Conservation (phyloP, 92 coral and sea anemone species). For the Pocillopora grandis region DNA sequence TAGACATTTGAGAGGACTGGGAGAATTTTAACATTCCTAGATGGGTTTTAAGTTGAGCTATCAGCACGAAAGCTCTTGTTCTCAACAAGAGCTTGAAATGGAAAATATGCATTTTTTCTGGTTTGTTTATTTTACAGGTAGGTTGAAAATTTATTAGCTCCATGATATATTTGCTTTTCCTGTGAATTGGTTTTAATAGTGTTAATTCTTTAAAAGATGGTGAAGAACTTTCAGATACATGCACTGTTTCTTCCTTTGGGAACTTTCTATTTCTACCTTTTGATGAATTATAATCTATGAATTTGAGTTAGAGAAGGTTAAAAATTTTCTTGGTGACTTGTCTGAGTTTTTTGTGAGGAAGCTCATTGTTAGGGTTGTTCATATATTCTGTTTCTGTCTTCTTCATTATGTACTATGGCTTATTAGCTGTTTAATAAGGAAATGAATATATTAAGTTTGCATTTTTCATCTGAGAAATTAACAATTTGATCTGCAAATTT, state of each 20-base stretch:
- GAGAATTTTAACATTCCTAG: neutral
- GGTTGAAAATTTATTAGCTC: neutral
- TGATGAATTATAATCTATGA: too few relatives aligned
- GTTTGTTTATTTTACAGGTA: constrained; percentile 56
- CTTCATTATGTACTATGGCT: too few relatives aligned
- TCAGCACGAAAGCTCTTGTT: neutral
- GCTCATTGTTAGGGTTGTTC: too few relatives aligned
- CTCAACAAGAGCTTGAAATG: neutral
- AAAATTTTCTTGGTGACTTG: too few relatives aligned
- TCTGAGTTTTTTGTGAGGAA: too few relatives aligned
- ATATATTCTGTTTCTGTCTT: too few relatives aligned
- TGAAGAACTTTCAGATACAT: neutral
- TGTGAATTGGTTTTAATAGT: neutral
- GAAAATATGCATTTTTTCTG: constrained; percentile 39
- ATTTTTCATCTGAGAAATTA: too few relatives aligned
- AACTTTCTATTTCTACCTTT: too few relatives aligned
- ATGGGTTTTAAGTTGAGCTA: constrained; percentile 24
- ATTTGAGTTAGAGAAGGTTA: too few relatives aligned
- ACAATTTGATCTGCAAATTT: too few relatives aligned
- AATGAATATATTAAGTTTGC: too few relatives aligned
- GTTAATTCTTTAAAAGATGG: neutral
- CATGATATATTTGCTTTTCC: neutral
- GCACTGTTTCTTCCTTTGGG: neutral
- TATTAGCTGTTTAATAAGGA: too few relatives aligned
- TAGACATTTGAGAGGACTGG: neutral